Percentiles rank a stretch among this genome's conserved stretches.
phyloP scores from a whole-genome alignment of 1,140 invertebrate species.

The Spodoptera frugiperda region DNA sequence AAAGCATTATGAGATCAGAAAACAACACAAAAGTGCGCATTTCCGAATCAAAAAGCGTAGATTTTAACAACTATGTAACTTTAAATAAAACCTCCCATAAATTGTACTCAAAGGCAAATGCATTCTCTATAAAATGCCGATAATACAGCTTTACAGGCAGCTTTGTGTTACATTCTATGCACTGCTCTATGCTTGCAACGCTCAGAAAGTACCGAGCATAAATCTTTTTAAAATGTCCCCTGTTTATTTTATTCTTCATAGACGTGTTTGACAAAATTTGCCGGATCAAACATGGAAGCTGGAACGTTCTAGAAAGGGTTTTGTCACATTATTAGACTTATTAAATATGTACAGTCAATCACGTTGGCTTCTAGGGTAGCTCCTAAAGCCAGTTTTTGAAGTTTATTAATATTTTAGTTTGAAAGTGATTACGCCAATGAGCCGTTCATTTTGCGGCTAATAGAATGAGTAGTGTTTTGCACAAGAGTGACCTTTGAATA shows the following conservation, averaged over 20 bases:
- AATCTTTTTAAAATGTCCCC: constrained; percentile 55
- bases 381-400: neutral
- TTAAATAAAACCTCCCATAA: constrained; percentile 42
- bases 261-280: constrained; percentile 32
- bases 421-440: neutral
- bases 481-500: no score
- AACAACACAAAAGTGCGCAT: constrained; percentile 3
- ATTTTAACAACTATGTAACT: constrained; percentile 33
- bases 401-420: neutral
- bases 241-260: constrained; percentile 49
- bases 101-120: constrained; percentile 29
- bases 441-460: no score
- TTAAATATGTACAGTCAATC: constrained; percentile 22
- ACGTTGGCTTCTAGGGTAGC: neutral
- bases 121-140: constrained; percentile 49
- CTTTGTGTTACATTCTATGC: constrained; percentile 47
- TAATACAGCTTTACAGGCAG: constrained; percentile 46
- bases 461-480: no score
- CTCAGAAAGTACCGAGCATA: constrained; percentile 48
- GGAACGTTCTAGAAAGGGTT: neutral
- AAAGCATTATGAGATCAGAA: constrained; percentile 8
- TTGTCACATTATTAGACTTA: constrained; percentile 1
- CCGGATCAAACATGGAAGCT: constrained; percentile 29
- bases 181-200: constrained; percentile 21
- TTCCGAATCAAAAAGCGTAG: constrained; percentile 38